Conservation (phyloP, 37 sponge, comb jelly and placozoan species). For the Bolinopsis microptera region DNA sequence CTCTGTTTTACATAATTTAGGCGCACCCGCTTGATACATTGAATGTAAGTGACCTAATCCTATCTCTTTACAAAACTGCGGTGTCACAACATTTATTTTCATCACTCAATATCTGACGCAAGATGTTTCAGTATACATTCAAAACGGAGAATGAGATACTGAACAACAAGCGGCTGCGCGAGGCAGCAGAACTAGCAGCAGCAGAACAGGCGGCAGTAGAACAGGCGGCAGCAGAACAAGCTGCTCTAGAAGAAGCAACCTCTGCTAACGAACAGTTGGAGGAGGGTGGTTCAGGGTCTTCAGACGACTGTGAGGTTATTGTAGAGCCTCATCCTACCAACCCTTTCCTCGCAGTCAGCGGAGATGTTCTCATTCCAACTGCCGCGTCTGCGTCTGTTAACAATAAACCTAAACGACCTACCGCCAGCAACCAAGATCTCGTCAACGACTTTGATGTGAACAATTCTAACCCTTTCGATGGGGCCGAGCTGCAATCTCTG, state of each 20-base stretch:
- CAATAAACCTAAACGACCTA: no score
- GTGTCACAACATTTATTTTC: not conserved
- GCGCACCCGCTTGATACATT: no score
- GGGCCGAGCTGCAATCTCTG: constrained; percentile 59
- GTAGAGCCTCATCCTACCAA: not conserved
- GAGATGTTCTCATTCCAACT: not conserved
- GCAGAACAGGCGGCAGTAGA: not conserved
- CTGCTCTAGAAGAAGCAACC: not conserved
- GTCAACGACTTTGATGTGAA: not conserved
- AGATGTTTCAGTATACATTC: constrained; percentile 34
- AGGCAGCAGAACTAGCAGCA: not conserved
- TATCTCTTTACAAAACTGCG: not conserved
- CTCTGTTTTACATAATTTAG: no score
- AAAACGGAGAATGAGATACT: constrained; percentile 2
- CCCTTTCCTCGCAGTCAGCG: constrained; percentile 10
- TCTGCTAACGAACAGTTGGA: not conserved
- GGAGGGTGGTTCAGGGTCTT: not conserved
- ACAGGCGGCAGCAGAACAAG: not conserved
- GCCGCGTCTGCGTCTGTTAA: not conserved
- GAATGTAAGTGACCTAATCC: no score
- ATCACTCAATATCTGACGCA: not conserved
- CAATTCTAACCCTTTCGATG: constrained; percentile 55
- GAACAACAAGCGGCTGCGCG: not conserved
- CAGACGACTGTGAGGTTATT: not conserved
- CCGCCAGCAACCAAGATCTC: not conserved